phyloP scores from a whole-genome alignment of 2,888 invertebrate genomes.

The Elgonia sp. region DNA sequence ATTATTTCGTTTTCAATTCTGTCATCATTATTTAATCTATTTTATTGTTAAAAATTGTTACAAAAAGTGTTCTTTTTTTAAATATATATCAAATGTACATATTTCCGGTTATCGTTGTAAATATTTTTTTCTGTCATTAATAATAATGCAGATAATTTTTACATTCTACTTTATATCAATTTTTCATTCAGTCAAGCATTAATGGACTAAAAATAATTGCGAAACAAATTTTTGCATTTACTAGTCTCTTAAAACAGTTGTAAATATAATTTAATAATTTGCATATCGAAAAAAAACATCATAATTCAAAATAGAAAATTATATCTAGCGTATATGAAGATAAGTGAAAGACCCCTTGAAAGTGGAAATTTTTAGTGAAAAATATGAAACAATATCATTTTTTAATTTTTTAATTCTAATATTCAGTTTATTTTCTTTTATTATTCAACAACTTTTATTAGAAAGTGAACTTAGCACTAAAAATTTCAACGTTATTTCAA shows the following conservation, averaged over 20 bases:
- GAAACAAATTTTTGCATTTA: slow-evolving; percentile 49
- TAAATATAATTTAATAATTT: slow-evolving; percentile 25
- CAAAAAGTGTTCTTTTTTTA: slow-evolving; percentile 2
- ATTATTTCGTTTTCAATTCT: no score
- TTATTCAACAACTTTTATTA: no score
- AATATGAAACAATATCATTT: no score
- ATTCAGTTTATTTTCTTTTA: no score
- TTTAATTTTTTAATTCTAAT: no score
- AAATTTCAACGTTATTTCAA: background rate
- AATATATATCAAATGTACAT: no score
- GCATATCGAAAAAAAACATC: slow-evolving; percentile 26
- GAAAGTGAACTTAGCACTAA: background rate
- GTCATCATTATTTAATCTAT: no score
- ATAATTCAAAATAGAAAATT: background rate
- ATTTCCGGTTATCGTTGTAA: no score
- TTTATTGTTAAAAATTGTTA: no score
- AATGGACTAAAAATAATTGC: slow-evolving; percentile 34
- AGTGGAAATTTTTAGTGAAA: no score
- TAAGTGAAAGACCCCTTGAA: no score
- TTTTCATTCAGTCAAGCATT: slow-evolving; percentile 3
- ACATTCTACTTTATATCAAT: slow-evolving; percentile 1
- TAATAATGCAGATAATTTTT: slow-evolving; percentile 10
- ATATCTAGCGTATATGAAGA: background rate
- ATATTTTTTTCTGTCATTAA: background rate
- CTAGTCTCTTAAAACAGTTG: slow-evolving; percentile 50